Conservation (phyloP, 2,888 invertebrate genomes). For the Netelia fuscicornis region DNA sequence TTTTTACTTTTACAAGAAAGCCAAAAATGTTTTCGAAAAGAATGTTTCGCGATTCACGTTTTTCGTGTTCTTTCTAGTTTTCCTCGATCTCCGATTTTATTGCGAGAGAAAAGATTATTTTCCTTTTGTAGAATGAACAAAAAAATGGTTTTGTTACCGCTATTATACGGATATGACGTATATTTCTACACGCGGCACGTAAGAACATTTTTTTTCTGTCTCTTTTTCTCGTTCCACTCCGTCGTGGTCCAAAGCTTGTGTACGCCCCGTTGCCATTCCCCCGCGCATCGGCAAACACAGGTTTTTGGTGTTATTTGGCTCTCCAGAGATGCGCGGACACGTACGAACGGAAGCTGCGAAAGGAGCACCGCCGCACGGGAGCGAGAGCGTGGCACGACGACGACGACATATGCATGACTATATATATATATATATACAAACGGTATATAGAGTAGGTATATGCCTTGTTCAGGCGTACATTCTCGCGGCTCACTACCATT, state of each 20-base stretch:
- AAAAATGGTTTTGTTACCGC: neutral
- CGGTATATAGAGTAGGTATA: constrained; percentile 39
- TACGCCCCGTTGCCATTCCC: neutral
- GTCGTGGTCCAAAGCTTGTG: constrained; percentile 22
- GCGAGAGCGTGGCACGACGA: constrained; percentile 36
- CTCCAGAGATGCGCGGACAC: constrained; percentile 76
- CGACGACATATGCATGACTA: constrained; percentile 12
- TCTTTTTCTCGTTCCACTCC: constrained; percentile 46
- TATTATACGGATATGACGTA: neutral
- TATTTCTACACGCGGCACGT: neutral
- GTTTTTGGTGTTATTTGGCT: constrained; percentile 56
- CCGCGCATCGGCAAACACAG: constrained; percentile 31
- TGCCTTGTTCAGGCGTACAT: constrained; percentile 52
- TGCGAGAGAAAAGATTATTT: too few relatives aligned
- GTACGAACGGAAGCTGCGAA: constrained; percentile 72
- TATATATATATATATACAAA: constrained; percentile 23
- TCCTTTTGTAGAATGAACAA: neutral
- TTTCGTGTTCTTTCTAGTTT: too few relatives aligned
- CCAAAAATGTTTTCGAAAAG: too few relatives aligned
- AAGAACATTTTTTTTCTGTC: constrained; percentile 42
- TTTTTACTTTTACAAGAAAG: too few relatives aligned
- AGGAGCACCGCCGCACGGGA: constrained; percentile 46
- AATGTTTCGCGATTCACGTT: too few relatives aligned
- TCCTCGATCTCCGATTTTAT: too few relatives aligned
- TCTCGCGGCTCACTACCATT: constrained; percentile 64